Conservation (phyloP, 2,113 vertebrate species). For the Rhegmatorhina hoffmannsi region DNA sequence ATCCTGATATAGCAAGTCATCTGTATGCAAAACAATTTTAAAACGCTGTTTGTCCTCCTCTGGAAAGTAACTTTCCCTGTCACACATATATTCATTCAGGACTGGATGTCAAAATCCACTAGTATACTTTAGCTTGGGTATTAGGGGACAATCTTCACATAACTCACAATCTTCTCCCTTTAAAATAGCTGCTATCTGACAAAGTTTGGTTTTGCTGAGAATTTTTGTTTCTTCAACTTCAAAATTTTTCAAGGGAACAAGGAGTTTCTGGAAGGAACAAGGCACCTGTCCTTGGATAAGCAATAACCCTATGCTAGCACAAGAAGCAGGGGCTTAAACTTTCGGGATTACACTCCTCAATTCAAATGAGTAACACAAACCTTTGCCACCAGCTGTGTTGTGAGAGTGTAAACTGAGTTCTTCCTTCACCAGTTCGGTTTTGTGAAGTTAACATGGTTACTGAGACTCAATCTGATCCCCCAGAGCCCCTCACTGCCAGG, state of each 20-base stretch:
- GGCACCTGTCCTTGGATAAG: neutral
- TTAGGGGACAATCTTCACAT: neutral
- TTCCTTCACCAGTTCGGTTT: neutral
- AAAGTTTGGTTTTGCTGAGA: neutral
- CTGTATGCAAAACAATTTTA: neutral
- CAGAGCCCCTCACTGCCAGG: fast-evolving
- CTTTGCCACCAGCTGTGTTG: neutral
- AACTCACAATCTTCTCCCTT: neutral
- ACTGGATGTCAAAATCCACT: neutral
- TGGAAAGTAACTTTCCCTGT: neutral
- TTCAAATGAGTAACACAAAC: neutral
- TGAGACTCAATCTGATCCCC: neutral
- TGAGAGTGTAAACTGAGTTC: neutral
- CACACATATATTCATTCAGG: fast-evolving
- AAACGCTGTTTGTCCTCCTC: neutral
- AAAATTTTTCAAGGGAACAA: neutral
- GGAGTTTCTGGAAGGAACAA: neutral
- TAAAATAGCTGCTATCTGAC: neutral
- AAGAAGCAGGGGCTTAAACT: neutral
- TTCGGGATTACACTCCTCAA: neutral
- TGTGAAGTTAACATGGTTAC: neutral
- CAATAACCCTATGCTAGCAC: neutral
- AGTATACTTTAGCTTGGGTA: neutral
- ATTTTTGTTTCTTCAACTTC: neutral
- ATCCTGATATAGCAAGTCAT: neutral